phyloP scores from a whole-genome alignment of 92 coral and sea anemone species.

The Montipora capitata region DNA sequence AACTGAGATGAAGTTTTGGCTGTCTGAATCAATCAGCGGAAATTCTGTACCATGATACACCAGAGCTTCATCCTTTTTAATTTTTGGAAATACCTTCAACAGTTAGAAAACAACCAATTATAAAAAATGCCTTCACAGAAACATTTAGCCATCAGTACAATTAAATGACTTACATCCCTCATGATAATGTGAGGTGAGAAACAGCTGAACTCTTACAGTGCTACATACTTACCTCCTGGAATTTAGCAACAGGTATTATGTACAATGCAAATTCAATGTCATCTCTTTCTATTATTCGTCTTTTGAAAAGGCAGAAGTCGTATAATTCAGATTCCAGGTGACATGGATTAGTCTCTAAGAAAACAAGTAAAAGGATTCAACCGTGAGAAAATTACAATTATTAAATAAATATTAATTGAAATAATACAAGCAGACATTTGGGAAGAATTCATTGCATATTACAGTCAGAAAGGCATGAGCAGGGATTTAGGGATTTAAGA shows the following conservation, averaged over 20 bases:
- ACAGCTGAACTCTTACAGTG: too few relatives aligned
- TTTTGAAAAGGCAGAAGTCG: slow-evolving; percentile 8
- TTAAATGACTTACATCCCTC: too few relatives aligned
- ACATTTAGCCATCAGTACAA: too few relatives aligned
- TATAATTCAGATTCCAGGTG: neutral
- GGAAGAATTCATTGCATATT: too few relatives aligned
- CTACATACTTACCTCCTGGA: neutral
- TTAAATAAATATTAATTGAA: too few relatives aligned
- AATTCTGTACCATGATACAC: slow-evolving; percentile 40
- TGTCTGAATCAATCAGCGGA: neutral
- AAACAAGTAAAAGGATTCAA: neutral
- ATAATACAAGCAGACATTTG: too few relatives aligned
- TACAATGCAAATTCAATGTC: slow-evolving; percentile 2
- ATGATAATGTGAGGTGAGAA: too few relatives aligned
- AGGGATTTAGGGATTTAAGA: too few relatives aligned
- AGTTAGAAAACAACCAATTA: neutral
- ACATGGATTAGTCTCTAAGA: neutral
- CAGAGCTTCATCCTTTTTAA: slow-evolving; percentile 32
- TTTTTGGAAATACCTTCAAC: slow-evolving; percentile 37
- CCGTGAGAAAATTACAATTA: too few relatives aligned
- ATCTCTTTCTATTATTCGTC: slow-evolving; percentile 32
- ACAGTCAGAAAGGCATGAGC: too few relatives aligned
- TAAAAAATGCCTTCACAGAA: too few relatives aligned
- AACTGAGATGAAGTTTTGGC: neutral
- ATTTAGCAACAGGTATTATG: neutral